phyloP scores from a whole-genome alignment of 1,140 invertebrate species.

The Pinna nobilis region DNA sequence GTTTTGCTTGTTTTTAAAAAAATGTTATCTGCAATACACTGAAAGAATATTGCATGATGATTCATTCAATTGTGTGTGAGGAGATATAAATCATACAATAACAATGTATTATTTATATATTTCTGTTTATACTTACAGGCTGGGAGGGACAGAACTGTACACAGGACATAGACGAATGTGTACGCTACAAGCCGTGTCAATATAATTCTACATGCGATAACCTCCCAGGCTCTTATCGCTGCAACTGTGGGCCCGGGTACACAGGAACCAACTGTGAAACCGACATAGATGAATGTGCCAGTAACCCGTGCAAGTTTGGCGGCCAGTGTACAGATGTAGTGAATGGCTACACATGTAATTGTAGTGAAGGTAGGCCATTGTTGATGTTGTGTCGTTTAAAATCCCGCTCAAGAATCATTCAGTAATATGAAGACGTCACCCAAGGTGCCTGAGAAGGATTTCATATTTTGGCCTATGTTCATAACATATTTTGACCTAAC shows the following conservation, averaged over 20 bases:
- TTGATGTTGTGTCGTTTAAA: too few species aligned
- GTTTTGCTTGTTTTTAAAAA: too few species aligned
- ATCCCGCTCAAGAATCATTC: too few species aligned
- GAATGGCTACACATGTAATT: slow-evolving; percentile 59
- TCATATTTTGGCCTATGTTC: too few species aligned
- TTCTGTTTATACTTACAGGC: slow-evolving; percentile 28
- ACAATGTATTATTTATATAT: not conserved
- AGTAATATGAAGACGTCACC: too few species aligned
- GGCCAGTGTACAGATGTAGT: slow-evolving; percentile 56
- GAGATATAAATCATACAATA: too few species aligned
- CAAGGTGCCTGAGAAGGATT: too few species aligned
- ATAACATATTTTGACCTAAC: too few species aligned
- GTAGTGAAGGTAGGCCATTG: slow-evolving; percentile 46
- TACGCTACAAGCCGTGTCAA: slow-evolving; percentile 14
- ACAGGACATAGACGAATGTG: slow-evolving; percentile 56
- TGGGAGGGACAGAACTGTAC: slow-evolving; percentile 53
- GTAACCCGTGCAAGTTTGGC: slow-evolving; percentile 51
- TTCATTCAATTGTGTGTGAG: too few species aligned
- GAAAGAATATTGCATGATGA: too few species aligned
- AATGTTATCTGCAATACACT: too few species aligned
- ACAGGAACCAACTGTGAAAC: slow-evolving; percentile 58
- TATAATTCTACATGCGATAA: slow-evolving; percentile 79
- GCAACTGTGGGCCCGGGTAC: slow-evolving; percentile 81
- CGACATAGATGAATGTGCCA: slow-evolving; percentile 54
- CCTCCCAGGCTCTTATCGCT: slow-evolving; percentile 80